Percentiles rank a stretch among this genome's conserved stretches.
Conservation (phyloP, 2,888 invertebrate species). For the Apamea crenata region DNA sequence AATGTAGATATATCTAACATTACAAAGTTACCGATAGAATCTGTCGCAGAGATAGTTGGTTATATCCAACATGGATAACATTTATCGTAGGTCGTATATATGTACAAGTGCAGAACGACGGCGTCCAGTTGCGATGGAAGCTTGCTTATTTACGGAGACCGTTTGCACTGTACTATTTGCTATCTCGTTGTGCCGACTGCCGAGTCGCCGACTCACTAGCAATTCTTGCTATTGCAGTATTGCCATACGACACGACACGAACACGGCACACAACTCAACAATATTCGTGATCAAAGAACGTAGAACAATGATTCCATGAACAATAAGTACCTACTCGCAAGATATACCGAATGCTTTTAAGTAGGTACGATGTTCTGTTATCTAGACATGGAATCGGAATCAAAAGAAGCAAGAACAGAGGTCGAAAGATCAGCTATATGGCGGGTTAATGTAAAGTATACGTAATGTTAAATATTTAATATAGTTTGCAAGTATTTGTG, state of each 20-base stretch:
- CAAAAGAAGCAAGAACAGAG: constrained; percentile 55
- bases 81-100: constrained; percentile 52
- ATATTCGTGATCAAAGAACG: constrained; percentile 66
- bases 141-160: constrained; percentile 81
- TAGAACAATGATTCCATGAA: constrained; percentile 65
- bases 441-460: constrained; percentile 35
- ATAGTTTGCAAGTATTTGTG: constrained; percentile 61
- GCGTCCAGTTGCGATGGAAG: constrained; percentile 71
- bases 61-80: constrained; percentile 42
- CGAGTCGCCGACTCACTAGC: constrained; percentile 67
- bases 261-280: constrained; percentile 53
- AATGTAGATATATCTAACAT: constrained; percentile 28
- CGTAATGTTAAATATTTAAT: constrained; percentile 59
- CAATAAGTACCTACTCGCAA: constrained; percentile 51
- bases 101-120: constrained; percentile 46
- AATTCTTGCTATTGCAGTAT: constrained; percentile 71
- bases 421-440: constrained; percentile 50
- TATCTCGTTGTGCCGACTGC: constrained; percentile 74
- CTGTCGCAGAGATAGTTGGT: constrained; percentile 24
- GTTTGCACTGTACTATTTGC: constrained; percentile 83
- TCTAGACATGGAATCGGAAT: constrained; percentile 59
- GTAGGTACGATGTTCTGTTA: constrained; percentile 52
- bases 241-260: constrained; percentile 63
- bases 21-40: constrained; percentile 35
- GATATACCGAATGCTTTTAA: constrained; percentile 60